Percentiles rank a stretch among this genome's conserved stretches.
phyloP scores from a whole-genome alignment of 2,113 vertebrate genomes.

The Sclerurus mexicanus region DNA sequence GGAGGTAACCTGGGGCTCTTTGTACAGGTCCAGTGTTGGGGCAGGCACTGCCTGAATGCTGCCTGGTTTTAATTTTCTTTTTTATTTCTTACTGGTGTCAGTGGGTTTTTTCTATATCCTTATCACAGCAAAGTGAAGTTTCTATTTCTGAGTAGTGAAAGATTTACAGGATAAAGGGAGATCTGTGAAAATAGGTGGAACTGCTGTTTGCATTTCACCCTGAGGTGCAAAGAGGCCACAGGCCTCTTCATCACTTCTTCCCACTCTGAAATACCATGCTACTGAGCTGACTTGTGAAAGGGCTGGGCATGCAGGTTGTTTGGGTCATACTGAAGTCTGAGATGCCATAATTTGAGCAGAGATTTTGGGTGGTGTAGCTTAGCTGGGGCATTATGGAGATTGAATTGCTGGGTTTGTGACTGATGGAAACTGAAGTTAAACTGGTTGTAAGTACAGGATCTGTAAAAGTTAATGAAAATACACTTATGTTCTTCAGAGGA shows the following conservation, averaged over 20 bases:
- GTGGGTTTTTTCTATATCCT: not conserved
- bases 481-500: not conserved
- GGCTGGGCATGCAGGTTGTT: accelerated
- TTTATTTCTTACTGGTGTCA: not conserved
- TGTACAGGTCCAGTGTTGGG: not conserved
- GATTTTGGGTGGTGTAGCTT: not conserved
- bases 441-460: not conserved
- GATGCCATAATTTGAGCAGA: not conserved
- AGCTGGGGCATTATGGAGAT: not conserved
- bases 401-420: not conserved
- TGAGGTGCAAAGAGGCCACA: not conserved
- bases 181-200: not conserved
- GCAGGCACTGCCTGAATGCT: not conserved
- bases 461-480: not conserved
- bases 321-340: not conserved
- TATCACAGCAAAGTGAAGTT: not conserved
- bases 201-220: not conserved
- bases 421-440: not conserved
- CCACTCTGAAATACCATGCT: not conserved
- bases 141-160: not conserved
- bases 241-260: not conserved
- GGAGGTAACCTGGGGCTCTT: not conserved
- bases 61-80: not conserved
- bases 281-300: not conserved
- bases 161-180: not conserved